phyloP scores from a whole-genome alignment of 2,113 vertebrate species.

The Oceanodroma tethys region DNA sequence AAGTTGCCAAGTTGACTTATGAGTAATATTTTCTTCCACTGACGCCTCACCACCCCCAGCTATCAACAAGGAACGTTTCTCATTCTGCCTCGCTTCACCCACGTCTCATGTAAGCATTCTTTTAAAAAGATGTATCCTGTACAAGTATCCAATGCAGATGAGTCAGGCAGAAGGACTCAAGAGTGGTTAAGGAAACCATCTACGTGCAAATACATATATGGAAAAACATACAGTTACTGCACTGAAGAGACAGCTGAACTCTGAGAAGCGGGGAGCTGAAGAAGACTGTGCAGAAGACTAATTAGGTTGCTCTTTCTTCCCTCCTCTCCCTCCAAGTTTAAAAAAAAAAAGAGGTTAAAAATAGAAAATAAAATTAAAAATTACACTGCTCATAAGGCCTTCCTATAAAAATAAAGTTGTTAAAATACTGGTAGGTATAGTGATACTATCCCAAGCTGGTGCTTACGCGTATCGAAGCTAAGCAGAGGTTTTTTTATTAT shows the following conservation, averaged over 20 bases:
- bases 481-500: not conserved
- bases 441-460: not conserved
- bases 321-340: not conserved
- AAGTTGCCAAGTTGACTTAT: conserved; percentile 27
- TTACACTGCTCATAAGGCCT: not conserved
- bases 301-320: not conserved
- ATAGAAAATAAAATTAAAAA: not conserved
- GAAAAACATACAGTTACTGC: not conserved
- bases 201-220: not conserved
- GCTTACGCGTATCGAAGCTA: not conserved
- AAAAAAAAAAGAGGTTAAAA: not conserved
- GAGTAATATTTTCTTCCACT: conserved; percentile 64
- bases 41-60: conserved; percentile 19
- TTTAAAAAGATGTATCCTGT: conserved; percentile 8
- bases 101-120: not conserved
- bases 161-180: conserved; percentile 13
- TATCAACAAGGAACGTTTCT: not conserved
- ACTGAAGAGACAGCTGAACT: not conserved
- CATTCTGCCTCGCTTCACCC: conserved; percentile 8
- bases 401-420: not conserved
- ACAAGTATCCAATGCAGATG: not conserved
- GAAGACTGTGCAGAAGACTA: not conserved
- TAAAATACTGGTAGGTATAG: not conserved
- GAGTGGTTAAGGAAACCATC: not conserved
- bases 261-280: not conserved